Conservation (phyloP, 1,140 invertebrate genomes). For the Temnothorax longispinosus region DNA sequence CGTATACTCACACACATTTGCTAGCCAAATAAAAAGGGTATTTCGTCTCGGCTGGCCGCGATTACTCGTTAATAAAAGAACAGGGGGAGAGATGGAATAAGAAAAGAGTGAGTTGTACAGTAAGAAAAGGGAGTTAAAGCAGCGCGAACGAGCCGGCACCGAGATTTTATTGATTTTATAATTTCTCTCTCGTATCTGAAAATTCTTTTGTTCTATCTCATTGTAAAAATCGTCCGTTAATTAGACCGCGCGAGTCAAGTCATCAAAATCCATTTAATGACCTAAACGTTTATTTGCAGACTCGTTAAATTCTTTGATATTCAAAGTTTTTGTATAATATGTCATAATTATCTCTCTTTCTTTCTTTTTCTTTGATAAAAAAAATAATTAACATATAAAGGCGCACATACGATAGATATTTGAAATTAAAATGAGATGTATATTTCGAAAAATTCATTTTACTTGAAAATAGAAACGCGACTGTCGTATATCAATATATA, state of each 20-base stretch:
- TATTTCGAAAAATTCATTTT: neutral
- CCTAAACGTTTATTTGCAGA: constrained; percentile 14
- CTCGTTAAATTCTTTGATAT: neutral
- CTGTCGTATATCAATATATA: neutral
- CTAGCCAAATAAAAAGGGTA: constrained; percentile 32
- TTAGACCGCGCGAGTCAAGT: constrained; percentile 41
- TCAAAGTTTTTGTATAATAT: neutral
- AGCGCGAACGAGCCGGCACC: neutral
- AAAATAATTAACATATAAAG: constrained; percentile 7
- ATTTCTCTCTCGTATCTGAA: constrained; percentile 40
- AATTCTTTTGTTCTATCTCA: constrained; percentile 46
- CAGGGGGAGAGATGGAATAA: constrained; percentile 41
- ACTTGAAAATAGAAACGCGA: neutral
- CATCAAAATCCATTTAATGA: constrained; percentile 47
- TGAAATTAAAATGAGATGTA: neutral
- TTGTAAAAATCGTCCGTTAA: constrained; percentile 67
- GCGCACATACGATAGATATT: neutral
- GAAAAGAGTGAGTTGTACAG: constrained; percentile 20
- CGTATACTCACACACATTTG: neutral
- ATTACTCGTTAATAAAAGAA: constrained; percentile 62
- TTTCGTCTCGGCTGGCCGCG: constrained; percentile 25
- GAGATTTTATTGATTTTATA: constrained; percentile 63
- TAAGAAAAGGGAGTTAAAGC: constrained; percentile 51
- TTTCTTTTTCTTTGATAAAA: neutral
- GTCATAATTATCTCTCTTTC: neutral